Evolutionary conservation across 2,888 invertebrate genomes (phyloP).

Genomic region (Ligdia adustata): DNA sequence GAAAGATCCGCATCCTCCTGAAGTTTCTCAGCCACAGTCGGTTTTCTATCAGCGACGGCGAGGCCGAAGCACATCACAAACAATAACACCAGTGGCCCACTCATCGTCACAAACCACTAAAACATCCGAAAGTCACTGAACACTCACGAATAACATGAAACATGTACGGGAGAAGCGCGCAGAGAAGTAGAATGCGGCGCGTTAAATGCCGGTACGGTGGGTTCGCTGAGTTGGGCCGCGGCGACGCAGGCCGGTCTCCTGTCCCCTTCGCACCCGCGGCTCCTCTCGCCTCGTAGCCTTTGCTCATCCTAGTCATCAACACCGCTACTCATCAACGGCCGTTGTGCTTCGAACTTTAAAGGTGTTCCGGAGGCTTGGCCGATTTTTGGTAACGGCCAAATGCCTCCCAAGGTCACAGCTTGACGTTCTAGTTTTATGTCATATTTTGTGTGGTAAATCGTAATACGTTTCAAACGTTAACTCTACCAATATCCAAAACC

Average conservation of each 20-base stretch:
- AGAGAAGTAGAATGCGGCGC: slow-evolving; percentile 56
- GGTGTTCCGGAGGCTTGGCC: slow-evolving; percentile 29
- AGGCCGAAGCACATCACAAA: slow-evolving; percentile 66
- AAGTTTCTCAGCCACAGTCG: slow-evolving; percentile 86
- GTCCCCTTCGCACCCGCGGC: slow-evolving; percentile 59
- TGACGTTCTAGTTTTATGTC: no score
- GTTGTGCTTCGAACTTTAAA: slow-evolving; percentile 46
- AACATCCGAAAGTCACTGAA: slow-evolving; percentile 59
- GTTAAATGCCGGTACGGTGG: slow-evolving; percentile 65
- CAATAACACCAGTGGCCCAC: slow-evolving; percentile 66
- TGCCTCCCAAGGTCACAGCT: slow-evolving; percentile 14
- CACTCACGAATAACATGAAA: slow-evolving; percentile 69
- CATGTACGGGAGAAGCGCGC: slow-evolving; percentile 46
- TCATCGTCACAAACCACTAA: slow-evolving; percentile 57
- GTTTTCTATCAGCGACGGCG: slow-evolving; percentile 65
- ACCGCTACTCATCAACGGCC: slow-evolving; percentile 44
- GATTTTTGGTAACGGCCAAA: slow-evolving; percentile 31
- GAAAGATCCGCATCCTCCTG: slow-evolving; percentile 86
- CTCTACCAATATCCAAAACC: no score
- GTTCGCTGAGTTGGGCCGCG: slow-evolving; percentile 57
- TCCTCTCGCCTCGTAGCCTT: slow-evolving; percentile 46
- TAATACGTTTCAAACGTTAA: no score
- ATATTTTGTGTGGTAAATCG: no score
- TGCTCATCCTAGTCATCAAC: slow-evolving; percentile 56
- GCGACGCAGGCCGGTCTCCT: slow-evolving; percentile 52